Base-by-base conservation (phyloP, 2,888 invertebrate species). In the Luperina nickerlii region DNA sequence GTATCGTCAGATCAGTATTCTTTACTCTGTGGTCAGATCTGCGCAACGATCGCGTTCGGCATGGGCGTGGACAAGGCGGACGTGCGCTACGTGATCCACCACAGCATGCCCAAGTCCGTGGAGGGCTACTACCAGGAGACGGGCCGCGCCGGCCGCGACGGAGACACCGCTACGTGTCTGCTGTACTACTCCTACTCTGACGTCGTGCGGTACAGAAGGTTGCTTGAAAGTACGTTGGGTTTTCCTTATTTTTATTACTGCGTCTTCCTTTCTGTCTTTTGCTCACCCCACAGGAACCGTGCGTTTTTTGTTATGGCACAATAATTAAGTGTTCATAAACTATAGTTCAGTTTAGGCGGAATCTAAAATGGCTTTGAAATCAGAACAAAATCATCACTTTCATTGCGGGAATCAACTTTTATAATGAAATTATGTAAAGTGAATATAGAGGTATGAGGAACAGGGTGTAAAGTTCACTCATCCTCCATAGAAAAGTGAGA, bases 31-130 rank as follows among this genome's bases (percentile, higher is more conserved):
- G 45, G 2, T 0, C 86, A 97, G 93, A 98, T 99, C 76, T 99
- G 99, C 91, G 99, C 99, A 1, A 99, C 99, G 0, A 98, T 99
- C 90, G 99, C 99, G 1, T 99, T 99, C 97, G 99, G 99, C 54
- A 99, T 99, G 99, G 99, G 99, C 32, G 99, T 99, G 83, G 99
- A 99, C 96, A 99, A 99, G 93, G 99, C 99, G 1, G 99, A 99
- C 97, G 98, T 99, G 18, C 98, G 99, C 5, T 99, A 98, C 96
- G 99, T 99, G 4, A 97, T 99, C 77, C 99, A 99, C 95, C 98
- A 98, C 95, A 98, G 99, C 7, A 93, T 99, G 91, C 99, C 99
- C 60, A 99, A 99, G 96, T 99, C 99, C 0, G 98, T 99, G 88
- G 99, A 99, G 95, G 99, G 99, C 0, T 99, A 99, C 94, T 99